Percentiles rank a stretch among this genome's conserved stretches.
Conservation (phyloP, 1,140 invertebrate species). For the Stenopsyche tienmushanensis region DNA sequence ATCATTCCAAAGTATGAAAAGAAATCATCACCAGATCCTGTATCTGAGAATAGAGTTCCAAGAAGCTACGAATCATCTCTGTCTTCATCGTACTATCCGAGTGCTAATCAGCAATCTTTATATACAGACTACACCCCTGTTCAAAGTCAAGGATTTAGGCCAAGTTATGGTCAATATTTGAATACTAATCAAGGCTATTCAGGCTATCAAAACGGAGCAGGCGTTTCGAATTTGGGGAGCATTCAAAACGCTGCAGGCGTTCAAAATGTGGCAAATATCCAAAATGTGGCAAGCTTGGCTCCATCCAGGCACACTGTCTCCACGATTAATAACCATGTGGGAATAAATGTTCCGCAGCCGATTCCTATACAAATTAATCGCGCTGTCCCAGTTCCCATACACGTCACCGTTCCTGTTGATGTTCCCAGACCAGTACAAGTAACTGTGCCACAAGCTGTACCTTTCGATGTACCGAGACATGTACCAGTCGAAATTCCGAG, state of each 20-base stretch:
- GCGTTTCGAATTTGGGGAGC: too few species aligned
- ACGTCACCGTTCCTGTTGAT: slow-evolving; percentile 42
- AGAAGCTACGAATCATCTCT: background rate
- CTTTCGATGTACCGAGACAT: slow-evolving; percentile 46
- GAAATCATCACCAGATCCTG: background rate
- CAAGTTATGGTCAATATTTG: background rate
- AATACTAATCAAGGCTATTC: background rate
- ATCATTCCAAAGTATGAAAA: background rate
- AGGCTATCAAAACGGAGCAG: too few species aligned
- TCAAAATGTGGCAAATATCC: too few species aligned
- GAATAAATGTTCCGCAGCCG: slow-evolving; percentile 26
- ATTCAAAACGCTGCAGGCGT: too few species aligned
- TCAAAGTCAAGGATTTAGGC: background rate
- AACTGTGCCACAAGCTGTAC: slow-evolving; percentile 45
- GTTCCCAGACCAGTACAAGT: slow-evolving; percentile 47
- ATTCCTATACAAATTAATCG: slow-evolving; percentile 12
- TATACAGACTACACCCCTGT: background rate
- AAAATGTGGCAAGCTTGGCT: background rate
- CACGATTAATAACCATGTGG: slow-evolving; percentile 21
- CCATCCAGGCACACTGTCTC: slow-evolving; percentile 25
- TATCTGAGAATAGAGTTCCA: background rate
- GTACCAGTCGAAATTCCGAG: slow-evolving; percentile 44
- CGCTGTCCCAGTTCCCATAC: slow-evolving; percentile 13
- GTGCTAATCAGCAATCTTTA: background rate
- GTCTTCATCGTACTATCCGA: background rate